Percentiles rank a stretch among this genome's conserved stretches.
Evolutionary conservation across 1,140 invertebrate species (phyloP).

Genomic region (Aleiodes sp.): DNA sequence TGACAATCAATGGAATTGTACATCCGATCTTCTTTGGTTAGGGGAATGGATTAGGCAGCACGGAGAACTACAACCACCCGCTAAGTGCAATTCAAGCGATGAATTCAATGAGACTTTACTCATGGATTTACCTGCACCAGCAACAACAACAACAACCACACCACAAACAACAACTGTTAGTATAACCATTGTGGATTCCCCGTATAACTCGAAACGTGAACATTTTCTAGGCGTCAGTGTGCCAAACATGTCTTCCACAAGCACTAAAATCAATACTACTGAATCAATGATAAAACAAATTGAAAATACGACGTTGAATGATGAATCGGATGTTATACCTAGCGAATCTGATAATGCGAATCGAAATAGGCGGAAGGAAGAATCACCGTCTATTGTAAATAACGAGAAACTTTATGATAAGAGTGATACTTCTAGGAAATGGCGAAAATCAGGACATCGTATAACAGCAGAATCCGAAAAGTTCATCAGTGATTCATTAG

Average conservation of each 20-base stretch:
- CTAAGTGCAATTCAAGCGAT: constrained; percentile 58
- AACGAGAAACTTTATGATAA: background rate
- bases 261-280: background rate
- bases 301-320: background rate
- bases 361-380: background rate
- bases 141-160: constrained; percentile 27
- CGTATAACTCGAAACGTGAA: constrained; percentile 35
- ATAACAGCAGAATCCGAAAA: constrained; percentile 8
- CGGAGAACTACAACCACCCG: constrained; percentile 55
- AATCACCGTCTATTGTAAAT: background rate
- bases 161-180: constrained; percentile 1
- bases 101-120: constrained; percentile 58
- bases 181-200: constrained; percentile 26
- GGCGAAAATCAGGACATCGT: background rate
- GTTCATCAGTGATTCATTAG: constrained; percentile 5
- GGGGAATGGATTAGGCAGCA: constrained; percentile 72
- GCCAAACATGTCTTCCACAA: constrained; percentile 1
- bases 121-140: constrained; percentile 55
- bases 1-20: constrained; percentile 74
- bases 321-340: background rate
- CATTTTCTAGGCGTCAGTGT: background rate
- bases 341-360: background rate
- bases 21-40: constrained; percentile 69
- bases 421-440: background rate
- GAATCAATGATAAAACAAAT: background rate